Base-by-base conservation (phyloP, 2,888 invertebrate genomes). In the Leptinotarsa haldemani region DNA sequence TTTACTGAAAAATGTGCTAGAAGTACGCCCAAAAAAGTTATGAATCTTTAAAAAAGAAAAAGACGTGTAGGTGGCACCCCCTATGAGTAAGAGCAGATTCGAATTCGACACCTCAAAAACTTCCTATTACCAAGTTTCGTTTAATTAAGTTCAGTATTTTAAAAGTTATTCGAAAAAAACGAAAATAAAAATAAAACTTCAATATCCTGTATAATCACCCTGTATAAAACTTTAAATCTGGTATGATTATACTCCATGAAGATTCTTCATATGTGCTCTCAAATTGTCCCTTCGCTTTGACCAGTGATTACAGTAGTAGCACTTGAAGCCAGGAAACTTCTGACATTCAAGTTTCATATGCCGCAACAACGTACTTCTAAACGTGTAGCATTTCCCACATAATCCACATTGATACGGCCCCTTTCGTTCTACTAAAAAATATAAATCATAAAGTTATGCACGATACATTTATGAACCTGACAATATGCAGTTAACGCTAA, bases 271-370 rank as follows among this genome's bases (percentile, higher is more conserved):
- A 20, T 68, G 68, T 13, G 68, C 68, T 20, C 56, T 56, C 47
- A 68, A 46, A 68, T 68, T 68, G 46, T 68, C 68, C 9, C 56
- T 68, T 56, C 68, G 53, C 56, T 68, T 68, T 2, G 68, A 56
- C 68, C 68, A 68, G 30, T 68, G 68, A 56, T 72, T 75, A 22
- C 79, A 79, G 18, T 69, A 70, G 7, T 70, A 47, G 64, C 83
- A 83, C 30, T 74, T 74, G 70, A 83, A 80, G 64, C 77, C 75
- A 1, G 82, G 82, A 65, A 74, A 69, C 63, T 82, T 81, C 66
- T 81, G 81, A 68, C 83, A 84, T 71, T 83, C 81, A 67, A 78
- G 81, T 66, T 79, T 80, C 46, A 74, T 76, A 74, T 84, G 83
- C 9, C 80, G 81, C 63, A 77, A 76, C 69, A 81, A 72, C 5